phyloP scores from a whole-genome alignment of 1,140 invertebrate species.

The Paraescarpia echinospica region DNA sequence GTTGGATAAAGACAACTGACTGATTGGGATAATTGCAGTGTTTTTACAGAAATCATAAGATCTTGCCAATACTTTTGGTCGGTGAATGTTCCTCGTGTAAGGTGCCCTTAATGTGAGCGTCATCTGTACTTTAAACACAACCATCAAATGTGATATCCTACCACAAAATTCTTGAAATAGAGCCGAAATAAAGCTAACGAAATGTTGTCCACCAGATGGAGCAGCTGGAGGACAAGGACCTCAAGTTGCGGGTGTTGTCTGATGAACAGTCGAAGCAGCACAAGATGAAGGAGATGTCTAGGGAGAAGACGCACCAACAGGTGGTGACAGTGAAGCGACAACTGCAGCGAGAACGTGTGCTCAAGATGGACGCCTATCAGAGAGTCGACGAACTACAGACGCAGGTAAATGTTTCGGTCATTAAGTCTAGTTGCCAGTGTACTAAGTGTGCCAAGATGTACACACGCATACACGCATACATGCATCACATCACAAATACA shows the following conservation, averaged over 20 bases:
- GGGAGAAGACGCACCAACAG: conserved; percentile 49
- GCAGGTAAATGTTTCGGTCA: not conserved
- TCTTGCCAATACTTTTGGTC: too few species aligned
- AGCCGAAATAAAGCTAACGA: not conserved
- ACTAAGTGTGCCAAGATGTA: not conserved
- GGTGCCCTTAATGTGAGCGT: not conserved
- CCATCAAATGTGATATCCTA: not conserved
- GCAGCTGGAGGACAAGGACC: conserved; percentile 50
- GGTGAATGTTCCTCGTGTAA: not conserved
- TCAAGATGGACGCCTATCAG: conserved; percentile 54
- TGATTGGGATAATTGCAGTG: not conserved
- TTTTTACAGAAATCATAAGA: conserved; percentile 11
- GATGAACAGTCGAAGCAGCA: conserved; percentile 46
- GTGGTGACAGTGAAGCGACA: conserved; percentile 42
- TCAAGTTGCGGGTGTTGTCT: conserved; percentile 37
- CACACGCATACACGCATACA: not conserved
- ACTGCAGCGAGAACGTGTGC: conserved; percentile 45
- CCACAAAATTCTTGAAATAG: not conserved
- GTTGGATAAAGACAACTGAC: not conserved
- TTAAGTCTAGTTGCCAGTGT: not conserved
- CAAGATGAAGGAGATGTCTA: conserved; percentile 38
- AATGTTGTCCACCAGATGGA: conserved; percentile 36
- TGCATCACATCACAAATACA: not conserved
- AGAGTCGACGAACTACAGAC: conserved; percentile 52
- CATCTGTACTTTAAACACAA: too few species aligned